Base-by-base conservation (phyloP, 1,140 invertebrate species). In the Papilio glaucus region DNA sequence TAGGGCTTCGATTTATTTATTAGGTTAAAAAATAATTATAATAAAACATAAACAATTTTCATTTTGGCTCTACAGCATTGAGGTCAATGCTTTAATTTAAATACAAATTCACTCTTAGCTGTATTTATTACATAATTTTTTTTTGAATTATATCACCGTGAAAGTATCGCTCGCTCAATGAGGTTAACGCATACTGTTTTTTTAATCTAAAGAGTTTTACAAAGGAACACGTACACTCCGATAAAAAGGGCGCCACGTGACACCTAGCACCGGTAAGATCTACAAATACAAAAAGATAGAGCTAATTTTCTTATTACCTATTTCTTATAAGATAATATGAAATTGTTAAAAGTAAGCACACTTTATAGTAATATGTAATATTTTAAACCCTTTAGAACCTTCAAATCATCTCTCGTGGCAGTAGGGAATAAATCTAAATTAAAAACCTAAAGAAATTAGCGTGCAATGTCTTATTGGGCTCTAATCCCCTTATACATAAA, bases 61-160 rank as follows among this genome's bases (percentile, higher is more conserved):
- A 12, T 57, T 57, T 57, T 10, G 18, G 12, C 21, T 57, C 21
- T 57, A 26, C 49, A 57, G 24, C 10, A 13, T 57, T 57, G 21
- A 21, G 21, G 49, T 57, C 49, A 57, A 57, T 57, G 49, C 12
- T 21, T 24, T 57, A 18, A 57, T 57, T 57, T 57, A 24, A 57
- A 57, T 57, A 57, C 49, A 26, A 57, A 21, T 26, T 21, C 15
- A 57, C 21, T 57, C n/a, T 57, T 24, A 57, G 49, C 4, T 57
- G 49, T 12, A 24, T 12, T 24, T 57, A 21, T 57, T 57, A 57
- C 49, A 57, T 57, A 57, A 57, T 24, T 57, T 49, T 24, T 15
- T 18, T 7, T 57, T 57, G 9, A 57, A 57, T 57, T 57, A 57
- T 13, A 24, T 57, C 49, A 24, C 12, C 49, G 49, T 21, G 49